Percentiles rank a stretch among this genome's conserved stretches.
These are phyloP conservation scores for Rhodophaea formosa DNA, from an alignment of 2,888 invertebrate genomes.

Conservation along the genomic window DNA sequence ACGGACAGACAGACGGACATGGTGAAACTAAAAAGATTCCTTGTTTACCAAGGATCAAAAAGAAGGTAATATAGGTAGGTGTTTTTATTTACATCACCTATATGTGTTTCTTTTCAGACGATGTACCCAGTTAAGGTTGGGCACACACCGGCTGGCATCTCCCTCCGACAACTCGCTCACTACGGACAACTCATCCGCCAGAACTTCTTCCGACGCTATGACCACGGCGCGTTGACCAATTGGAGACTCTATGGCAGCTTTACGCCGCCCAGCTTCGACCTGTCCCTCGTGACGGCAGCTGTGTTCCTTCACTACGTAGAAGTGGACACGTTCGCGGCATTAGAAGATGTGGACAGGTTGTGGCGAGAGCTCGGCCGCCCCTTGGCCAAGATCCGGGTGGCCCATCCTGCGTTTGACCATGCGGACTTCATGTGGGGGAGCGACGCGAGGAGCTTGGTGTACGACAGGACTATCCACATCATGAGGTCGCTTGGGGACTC, in stretches of 20 bases:
- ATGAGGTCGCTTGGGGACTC: slow-evolving; percentile 52
- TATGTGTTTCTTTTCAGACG: slow-evolving; percentile 65
- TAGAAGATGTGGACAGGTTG: slow-evolving; percentile 72
- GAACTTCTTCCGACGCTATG: slow-evolving; percentile 72
- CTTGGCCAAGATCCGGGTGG: slow-evolving; percentile 75
- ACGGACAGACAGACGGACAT: too few species aligned
- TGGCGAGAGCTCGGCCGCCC: slow-evolving; percentile 68
- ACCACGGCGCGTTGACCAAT: slow-evolving; percentile 73
- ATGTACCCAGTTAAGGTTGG: slow-evolving; percentile 84
- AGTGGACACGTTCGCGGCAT: slow-evolving; percentile 81
- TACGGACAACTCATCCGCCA: slow-evolving; percentile 83
- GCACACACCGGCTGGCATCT: slow-evolving; percentile 84
- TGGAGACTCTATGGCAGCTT: slow-evolving; percentile 68
- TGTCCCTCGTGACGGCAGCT: slow-evolving; percentile 75
- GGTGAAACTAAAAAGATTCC: too few species aligned
- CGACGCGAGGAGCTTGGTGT: slow-evolving; percentile 77
- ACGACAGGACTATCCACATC: slow-evolving; percentile 71
- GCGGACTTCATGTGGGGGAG: slow-evolving; percentile 85
- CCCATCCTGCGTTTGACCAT: slow-evolving; percentile 82
- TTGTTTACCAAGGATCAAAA: too few species aligned
- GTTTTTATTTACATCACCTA: too few species aligned
- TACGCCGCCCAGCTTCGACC: slow-evolving; percentile 78
- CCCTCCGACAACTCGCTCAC: slow-evolving; percentile 85
- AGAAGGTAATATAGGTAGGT: too few species aligned
- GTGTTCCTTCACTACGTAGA: slow-evolving; percentile 82